These are phyloP conservation scores for Cephalopachus bancanus DNA, from an alignment of 2,797 vertebrate genomes.

Conservation along the genomic window DNA sequence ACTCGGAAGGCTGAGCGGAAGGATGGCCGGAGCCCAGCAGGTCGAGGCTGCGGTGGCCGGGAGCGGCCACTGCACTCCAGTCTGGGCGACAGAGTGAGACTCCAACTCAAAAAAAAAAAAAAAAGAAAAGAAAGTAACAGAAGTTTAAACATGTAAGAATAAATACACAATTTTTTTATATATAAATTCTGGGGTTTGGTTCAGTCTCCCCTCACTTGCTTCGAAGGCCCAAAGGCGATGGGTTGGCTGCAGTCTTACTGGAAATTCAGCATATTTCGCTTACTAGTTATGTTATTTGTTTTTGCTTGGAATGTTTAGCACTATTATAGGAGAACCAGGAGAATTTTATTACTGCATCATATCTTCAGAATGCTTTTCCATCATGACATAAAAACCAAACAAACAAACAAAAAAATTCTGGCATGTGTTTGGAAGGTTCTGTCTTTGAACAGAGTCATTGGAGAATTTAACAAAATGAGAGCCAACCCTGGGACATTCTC, in stretches of 20 bases:
- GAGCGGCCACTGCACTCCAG: no score
- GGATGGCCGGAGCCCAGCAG: no score
- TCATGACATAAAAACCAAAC: constrained; percentile 52
- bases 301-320: not conserved
- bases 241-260: not conserved
- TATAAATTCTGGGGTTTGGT: no score
- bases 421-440: not conserved
- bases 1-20: no score
- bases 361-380: constrained; percentile 64
- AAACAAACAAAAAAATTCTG: not conserved
- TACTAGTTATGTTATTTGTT: not conserved
- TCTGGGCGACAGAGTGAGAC: no score
- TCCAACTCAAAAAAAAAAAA: no score
- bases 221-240: not conserved
- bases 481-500: not conserved
- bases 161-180: no score
- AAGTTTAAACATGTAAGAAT: no score
- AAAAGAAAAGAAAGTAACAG: no score
- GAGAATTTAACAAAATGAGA: constrained; percentile 57
- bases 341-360: constrained; percentile 49
- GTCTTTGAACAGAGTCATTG: constrained; percentile 23
- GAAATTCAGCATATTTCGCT: not conserved
- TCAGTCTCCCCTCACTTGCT: not conserved
- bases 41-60: no score
- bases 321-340: constrained; percentile 1